These are phyloP conservation scores for Parambassis ranga DNA, from an alignment of 2,797 vertebrate genomes.

Conservation along the genomic window DNA sequence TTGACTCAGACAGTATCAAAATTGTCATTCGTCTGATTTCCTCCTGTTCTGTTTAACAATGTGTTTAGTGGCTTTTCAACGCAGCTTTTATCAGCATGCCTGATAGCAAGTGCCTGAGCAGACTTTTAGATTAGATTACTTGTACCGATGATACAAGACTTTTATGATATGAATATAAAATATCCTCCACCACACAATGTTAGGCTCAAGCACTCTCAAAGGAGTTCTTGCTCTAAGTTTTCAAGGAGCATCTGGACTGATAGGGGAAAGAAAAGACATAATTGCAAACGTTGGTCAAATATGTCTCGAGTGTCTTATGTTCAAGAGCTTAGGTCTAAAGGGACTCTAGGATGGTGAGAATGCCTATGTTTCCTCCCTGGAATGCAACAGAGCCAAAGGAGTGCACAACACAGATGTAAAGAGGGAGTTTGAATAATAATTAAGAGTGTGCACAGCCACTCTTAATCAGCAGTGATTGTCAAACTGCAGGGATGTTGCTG, in stretches of 20 bases:
- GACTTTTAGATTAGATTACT: conserved; percentile 35
- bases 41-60: conserved; percentile 26
- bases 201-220: conserved; percentile 13
- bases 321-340: conserved; percentile 33
- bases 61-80: conserved; percentile 21
- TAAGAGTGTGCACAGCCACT: conserved; percentile 9
- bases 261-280: background rate
- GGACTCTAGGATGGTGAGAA: conserved; percentile 7
- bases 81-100: conserved; percentile 29
- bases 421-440: conserved; percentile 21
- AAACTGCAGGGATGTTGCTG: conserved; percentile 21
- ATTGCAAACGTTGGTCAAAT: background rate
- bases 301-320: conserved; percentile 13
- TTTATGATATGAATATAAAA: conserved; percentile 45
- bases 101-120: conserved; percentile 21
- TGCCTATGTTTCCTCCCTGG: conserved; percentile 15
- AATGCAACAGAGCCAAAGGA: conserved; percentile 3
- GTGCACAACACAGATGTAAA: background rate
- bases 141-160: conserved; percentile 23
- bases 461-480: conserved; percentile 53
- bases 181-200: background rate
- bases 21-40: conserved; percentile 8
- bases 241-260: conserved; percentile 8
- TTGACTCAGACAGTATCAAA: conserved; percentile 27
- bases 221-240: conserved; percentile 7